phyloP scores from a whole-genome alignment of 2,888 invertebrate species.

The Parnassius smintheus region DNA sequence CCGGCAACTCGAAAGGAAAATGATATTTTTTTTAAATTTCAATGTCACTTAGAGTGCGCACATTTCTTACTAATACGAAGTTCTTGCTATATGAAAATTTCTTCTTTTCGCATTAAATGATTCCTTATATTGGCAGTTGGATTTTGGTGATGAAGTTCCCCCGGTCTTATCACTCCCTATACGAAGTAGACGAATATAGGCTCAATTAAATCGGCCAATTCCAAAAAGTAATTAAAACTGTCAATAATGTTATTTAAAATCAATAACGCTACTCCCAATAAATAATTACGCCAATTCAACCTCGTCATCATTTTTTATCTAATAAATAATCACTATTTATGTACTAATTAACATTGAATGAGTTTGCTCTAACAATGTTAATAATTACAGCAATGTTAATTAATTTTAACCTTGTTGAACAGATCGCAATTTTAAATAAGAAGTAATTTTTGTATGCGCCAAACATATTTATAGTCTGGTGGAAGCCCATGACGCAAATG shows the following conservation, averaged over 20 bases:
- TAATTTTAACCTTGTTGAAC: slow-evolving; percentile 19
- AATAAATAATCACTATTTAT: slow-evolving; percentile 21
- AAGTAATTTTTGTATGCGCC: slow-evolving; percentile 23
- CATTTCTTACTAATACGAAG: no score
- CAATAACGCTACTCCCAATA: neutral
- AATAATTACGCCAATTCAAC: neutral
- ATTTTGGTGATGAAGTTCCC: no score
- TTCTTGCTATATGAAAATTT: no score
- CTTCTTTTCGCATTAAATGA: no score
- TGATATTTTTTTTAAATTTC: neutral
- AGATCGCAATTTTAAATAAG: slow-evolving; percentile 23
- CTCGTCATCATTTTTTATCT: slow-evolving; percentile 1
- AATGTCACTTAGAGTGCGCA: no score
- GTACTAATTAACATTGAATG: slow-evolving; percentile 21
- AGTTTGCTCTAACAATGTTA: slow-evolving; percentile 9
- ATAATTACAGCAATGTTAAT: slow-evolving; percentile 16
- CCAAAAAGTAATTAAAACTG: no score
- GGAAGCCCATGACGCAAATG: slow-evolving; percentile 43
- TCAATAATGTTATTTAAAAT: no score
- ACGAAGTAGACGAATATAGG: no score
- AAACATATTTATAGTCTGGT: slow-evolving; percentile 34
- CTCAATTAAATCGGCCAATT: no score
- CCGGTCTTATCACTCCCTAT: no score
- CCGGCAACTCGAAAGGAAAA: neutral
- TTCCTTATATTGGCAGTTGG: no score